phyloP scores from a whole-genome alignment of 1,140 invertebrate genomes.

The Zaprionus vittiger region DNA sequence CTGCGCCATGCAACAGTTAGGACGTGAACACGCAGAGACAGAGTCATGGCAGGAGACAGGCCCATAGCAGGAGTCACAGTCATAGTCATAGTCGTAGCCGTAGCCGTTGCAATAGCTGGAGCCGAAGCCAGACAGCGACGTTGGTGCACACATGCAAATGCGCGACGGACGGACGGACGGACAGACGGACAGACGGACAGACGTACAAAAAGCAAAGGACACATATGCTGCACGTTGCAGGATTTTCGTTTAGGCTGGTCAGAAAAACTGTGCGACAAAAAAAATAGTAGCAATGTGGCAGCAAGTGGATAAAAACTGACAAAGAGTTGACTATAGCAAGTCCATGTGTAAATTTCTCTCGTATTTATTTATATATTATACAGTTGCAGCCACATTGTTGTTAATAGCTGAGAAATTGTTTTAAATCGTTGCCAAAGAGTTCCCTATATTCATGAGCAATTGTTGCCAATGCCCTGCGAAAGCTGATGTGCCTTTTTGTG shows the following conservation, averaged over 20 bases:
- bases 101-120: background rate
- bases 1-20: constrained; percentile 70
- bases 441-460: background rate
- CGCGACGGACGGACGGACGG: constrained; percentile 14
- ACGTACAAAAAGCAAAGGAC: constrained; percentile 30
- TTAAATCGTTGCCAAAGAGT: background rate
- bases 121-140: constrained; percentile 17
- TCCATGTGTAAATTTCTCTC: background rate
- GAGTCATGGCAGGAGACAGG: background rate
- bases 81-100: background rate
- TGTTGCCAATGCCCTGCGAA: background rate
- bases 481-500: constrained; percentile 20
- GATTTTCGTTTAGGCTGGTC: constrained; percentile 62
- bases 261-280: constrained; percentile 18
- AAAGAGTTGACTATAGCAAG: background rate
- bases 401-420: background rate
- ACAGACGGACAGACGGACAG: constrained; percentile 9
- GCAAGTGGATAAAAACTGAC: constrained; percentile 8
- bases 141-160: constrained; percentile 55
- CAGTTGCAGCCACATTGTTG: background rate
- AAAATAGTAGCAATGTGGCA: background rate
- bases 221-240: constrained; percentile 67
- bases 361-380: constrained; percentile 6
- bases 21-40: constrained; percentile 23
- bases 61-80: background rate